These are phyloP conservation scores for Sanderia malayensis DNA, from an alignment of 30 jellyfish, hydroid and myxozoan species.

Conservation along the genomic window DNA sequence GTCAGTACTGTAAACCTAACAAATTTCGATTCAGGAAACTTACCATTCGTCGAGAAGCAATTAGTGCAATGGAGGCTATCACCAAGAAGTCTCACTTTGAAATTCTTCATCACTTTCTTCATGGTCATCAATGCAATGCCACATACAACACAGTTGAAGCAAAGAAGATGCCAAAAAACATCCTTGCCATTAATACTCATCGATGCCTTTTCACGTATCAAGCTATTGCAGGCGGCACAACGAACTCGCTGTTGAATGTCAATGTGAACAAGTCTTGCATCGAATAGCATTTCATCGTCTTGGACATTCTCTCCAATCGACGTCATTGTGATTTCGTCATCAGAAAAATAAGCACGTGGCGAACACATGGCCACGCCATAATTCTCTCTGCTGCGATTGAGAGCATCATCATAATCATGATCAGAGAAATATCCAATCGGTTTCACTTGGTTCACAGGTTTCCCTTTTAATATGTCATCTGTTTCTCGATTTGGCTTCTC, in stretches of 20 bases:
- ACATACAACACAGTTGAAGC: constrained; percentile 61
- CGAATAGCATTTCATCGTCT: constrained; percentile 35
- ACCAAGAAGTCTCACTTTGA: constrained; percentile 44
- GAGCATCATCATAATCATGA: constrained; percentile 36
- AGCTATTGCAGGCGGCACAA: constrained; percentile 36
- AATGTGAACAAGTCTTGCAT: constrained; percentile 17
- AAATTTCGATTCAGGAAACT: background rate
- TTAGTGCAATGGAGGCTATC: constrained; percentile 50
- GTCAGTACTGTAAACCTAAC: background rate
- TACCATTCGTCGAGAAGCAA: constrained; percentile 65
- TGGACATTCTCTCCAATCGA: background rate
- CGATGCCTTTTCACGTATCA: constrained; percentile 29
- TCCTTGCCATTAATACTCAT: constrained; percentile 55
- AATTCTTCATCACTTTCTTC: background rate
- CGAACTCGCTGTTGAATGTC: constrained; percentile 16
- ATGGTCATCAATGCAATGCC: constrained; percentile 27
- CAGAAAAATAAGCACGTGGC: constrained; percentile 35
- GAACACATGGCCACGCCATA: background rate
- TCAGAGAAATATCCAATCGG: constrained; percentile 33
- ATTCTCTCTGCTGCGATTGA: background rate
- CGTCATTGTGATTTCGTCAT: constrained; percentile 18
- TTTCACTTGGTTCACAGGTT: background rate
- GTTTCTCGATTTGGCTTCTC: background rate
- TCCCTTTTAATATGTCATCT: background rate
- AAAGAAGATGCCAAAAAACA: constrained; percentile 47